Conservation (phyloP, 2,797 vertebrate genomes). For the Champsocephalus esox region DNA sequence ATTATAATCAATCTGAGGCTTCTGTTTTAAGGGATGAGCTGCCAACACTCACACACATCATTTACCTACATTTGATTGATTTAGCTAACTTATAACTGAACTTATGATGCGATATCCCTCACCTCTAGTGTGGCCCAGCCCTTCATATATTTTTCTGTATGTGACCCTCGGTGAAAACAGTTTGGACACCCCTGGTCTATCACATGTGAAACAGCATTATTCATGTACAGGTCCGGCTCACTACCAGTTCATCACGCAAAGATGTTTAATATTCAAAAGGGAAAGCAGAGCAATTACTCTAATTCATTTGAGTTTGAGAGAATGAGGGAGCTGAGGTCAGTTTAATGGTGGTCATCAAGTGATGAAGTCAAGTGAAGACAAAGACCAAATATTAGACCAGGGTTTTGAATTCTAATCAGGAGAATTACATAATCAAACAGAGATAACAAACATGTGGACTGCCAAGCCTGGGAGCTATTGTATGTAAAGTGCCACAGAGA, state of each 20-base stretch:
- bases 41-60: too few species aligned
- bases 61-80: too few species aligned
- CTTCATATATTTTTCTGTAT: too few species aligned
- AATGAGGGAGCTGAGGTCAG: neutral
- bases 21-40: too few species aligned
- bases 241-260: neutral
- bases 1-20: too few species aligned
- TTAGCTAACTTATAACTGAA: too few species aligned
- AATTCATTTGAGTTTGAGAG: neutral
- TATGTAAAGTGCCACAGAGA: neutral
- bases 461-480: neutral
- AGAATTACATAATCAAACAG: neutral
- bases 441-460: neutral
- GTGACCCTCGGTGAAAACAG: too few species aligned
- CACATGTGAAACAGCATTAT: neutral
- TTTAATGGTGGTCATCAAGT: neutral
- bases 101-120: too few species aligned
- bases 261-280: neutral
- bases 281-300: neutral
- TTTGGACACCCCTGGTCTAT: too few species aligned
- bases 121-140: too few species aligned
- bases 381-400: neutral
- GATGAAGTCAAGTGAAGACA: neutral
- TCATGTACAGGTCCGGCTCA: neutral
- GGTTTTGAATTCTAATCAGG: neutral